Conservation (phyloP, 2,113 vertebrate species). For the Narcine bancroftii region DNA sequence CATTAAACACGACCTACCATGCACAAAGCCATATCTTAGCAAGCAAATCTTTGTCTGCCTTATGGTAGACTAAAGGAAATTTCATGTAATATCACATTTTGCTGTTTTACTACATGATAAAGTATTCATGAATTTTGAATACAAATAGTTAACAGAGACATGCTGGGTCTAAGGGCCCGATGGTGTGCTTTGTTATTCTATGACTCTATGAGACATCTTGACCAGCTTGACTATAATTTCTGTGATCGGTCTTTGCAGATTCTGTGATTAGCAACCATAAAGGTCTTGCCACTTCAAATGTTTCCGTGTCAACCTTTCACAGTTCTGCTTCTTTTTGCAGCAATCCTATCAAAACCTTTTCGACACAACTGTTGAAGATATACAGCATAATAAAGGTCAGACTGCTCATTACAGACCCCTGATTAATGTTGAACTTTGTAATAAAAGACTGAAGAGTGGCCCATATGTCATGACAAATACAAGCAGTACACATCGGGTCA, state of each 20-base stretch:
- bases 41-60: too few relatives aligned
- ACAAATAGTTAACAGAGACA: too few relatives aligned
- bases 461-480: neutral
- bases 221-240: neutral
- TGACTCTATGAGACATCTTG: neutral
- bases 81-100: too few relatives aligned
- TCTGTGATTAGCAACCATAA: neutral
- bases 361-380: neutral
- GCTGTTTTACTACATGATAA: too few relatives aligned
- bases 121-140: too few relatives aligned
- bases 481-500: neutral
- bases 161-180: too few relatives aligned
- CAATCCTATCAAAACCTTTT: neutral
- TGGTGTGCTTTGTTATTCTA: too few relatives aligned
- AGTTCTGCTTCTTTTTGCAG: neutral
- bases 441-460: neutral
- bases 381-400: neutral
- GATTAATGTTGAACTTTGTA: constrained; percentile 28
- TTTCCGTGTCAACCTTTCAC: neutral
- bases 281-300: neutral
- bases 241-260: neutral
- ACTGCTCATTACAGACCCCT: neutral
- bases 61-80: too few relatives aligned
- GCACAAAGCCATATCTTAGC: too few relatives aligned
- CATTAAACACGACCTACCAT: too few relatives aligned